Base-by-base conservation (phyloP, 1,140 invertebrate species). In the Argopecten irradians region DNA sequence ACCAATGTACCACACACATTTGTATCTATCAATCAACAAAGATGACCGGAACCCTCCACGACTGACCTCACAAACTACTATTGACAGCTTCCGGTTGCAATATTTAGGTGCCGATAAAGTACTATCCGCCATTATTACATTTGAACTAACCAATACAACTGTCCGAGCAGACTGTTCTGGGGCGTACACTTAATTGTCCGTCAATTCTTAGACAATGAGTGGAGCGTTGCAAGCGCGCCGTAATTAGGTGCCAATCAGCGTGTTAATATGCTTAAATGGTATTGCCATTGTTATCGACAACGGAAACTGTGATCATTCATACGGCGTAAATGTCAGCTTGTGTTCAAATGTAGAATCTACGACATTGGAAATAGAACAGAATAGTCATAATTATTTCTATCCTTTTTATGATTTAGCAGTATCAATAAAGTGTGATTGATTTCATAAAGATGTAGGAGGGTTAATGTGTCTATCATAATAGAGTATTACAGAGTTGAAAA, bases 191-290 rank as follows among this genome's bases (percentile, higher is more conserved):
- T 71, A 71, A 71, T 71, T 71, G 55, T 71, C 55, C 55, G 28
- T 71, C 55, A 71, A 8, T 71, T 71, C 0, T 16, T 28, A n/a
- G 28, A 71, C 55, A 71, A 71, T 71, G 55, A 28, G n/a, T 71
- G 16, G 55, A 71, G 22, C 28, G 28, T 71, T 28, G 55, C 22
- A 71, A 5, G 5, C 8, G 19, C 28, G 55, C n/a, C 5, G 55
- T 71, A 71, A 71, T 71, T 71, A 71, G 55, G 55, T 71, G n/a
- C 22, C 55, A 8, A 28, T 28, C 28, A 5, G 55, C n/a, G 55
- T 71, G 55, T 71, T 71, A 71, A 71, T 71, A 71, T 71, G 55
- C 28, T 71, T 71, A 71, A 71, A 71, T 71, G 55, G 55, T n/a
- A n/a, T 28, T 22, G 28, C 55, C 55, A 71, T 71, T 71, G 55